Evolutionary conservation across 92 coral and sea anemone genomes (phyloP), one percentile per base, ranked within the genome.

Genomic region (Plumapathes pennacea): DNA sequence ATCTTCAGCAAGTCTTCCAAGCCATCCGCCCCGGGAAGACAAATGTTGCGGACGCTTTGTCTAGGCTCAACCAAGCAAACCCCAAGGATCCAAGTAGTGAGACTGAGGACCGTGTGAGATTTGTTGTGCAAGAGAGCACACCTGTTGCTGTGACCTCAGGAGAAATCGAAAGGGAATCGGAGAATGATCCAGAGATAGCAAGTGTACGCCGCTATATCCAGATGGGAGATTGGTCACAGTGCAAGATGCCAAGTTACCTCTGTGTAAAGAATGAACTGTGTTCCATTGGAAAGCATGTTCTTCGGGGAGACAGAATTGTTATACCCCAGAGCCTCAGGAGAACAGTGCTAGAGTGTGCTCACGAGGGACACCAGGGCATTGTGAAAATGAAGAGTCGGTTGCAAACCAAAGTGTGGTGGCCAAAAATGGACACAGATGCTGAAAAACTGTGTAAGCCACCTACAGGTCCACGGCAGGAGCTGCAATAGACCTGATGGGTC

Each of bases 341-440:
- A 27, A 19, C n/a, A 1, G 66, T 74, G 17, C 25, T 63, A 38
- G 34, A 29, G 3, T 46, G 54, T 51, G 74, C 67, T 12, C 74
- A 64, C 19, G 50, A 74, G 15, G 82, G 76, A 25, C 82, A 66
- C 22, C 69, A 65, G 15, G 82, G 82, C 13, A 65, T 66, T 18
- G 64, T 59, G 3, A 67, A 59, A 46, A 82, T 46, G 46, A 82
- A 54, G 66, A 57, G 54, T 15, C 14, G 77, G 12, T 46, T 67
- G 25, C 25, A 56, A 38, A 54, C 68, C 19, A 82, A 82, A 30
- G 89, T 67, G n/a, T 82, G 83, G 78, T 75, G 79, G 78, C 83
- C 88, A 41, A 54, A 54, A 50, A 63, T 73, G 11, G 62, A 76
- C 58, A 32, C 48, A 25, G 82, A 73, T 28, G 70, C 76, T 40